Percentiles rank a stretch among this genome's conserved stretches.
phyloP scores from a whole-genome alignment of 2,888 invertebrate species.

The Coleophora flavipennella region DNA sequence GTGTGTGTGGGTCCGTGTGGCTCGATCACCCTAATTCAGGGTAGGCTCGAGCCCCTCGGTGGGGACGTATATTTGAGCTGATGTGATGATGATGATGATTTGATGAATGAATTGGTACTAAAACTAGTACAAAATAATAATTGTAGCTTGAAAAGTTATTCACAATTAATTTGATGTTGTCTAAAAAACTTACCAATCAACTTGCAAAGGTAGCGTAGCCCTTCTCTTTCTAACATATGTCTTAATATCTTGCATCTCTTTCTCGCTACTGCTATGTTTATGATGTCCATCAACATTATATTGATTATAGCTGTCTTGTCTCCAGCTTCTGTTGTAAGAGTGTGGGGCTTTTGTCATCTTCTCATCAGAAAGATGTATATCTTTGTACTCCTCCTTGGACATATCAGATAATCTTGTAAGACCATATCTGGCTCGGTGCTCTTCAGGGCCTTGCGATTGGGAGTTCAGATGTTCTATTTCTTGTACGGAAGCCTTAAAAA shows the following conservation, averaged over 20 bases:
- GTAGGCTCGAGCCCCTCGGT: no score
- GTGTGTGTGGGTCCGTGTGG: no score
- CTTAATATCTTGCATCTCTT: constrained; percentile 13
- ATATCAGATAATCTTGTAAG: constrained; percentile 75
- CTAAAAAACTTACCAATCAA: constrained; percentile 67
- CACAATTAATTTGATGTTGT: no score
- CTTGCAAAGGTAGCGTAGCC: constrained; percentile 50
- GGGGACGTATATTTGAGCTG: no score
- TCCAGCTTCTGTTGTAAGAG: constrained; percentile 36
- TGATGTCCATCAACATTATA: constrained; percentile 10
- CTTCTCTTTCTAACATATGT: constrained; percentile 40
- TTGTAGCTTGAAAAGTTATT: no score
- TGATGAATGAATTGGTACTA: no score
- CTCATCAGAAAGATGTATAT: constrained; percentile 58
- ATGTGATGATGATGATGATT: no score
- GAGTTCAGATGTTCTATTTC: constrained; percentile 64
- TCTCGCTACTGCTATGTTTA: no score
- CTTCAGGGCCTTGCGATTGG: constrained; percentile 42
- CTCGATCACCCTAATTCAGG: no score
- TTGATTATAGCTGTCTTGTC: constrained; percentile 11
- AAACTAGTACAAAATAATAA: no score
- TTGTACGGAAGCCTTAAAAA: constrained; percentile 54
- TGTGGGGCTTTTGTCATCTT: constrained; percentile 25
- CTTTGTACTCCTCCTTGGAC: constrained; percentile 73
- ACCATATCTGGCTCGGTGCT: constrained; percentile 67